Percentiles rank a stretch among this genome's conserved stretches.
Evolutionary conservation across 2,888 invertebrate genomes (phyloP).

Genomic region (Serripes groenlandicus): DNA sequence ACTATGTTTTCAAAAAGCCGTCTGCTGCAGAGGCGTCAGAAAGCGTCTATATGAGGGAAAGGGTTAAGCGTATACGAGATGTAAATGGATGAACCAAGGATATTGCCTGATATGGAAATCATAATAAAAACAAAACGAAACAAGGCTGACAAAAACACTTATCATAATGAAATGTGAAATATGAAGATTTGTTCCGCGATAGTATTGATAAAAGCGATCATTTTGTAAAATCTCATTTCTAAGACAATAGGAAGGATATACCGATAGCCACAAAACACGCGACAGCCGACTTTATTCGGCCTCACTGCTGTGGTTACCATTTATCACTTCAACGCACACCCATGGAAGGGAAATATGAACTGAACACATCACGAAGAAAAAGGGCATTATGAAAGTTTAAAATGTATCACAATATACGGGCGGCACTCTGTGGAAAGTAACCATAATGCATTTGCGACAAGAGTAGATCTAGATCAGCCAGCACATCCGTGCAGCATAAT

Average conservation of each 20-base stretch:
- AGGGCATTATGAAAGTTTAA: background rate
- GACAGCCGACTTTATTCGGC: background rate
- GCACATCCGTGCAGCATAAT: too few species aligned
- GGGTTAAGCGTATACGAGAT: too few species aligned
- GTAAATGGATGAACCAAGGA: too few species aligned
- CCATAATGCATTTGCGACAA: background rate
- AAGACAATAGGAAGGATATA: background rate
- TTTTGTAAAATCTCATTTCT: background rate
- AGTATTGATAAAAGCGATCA: background rate
- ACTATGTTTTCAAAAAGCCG: too few species aligned
- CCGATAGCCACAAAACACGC: background rate
- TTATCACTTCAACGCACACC: background rate
- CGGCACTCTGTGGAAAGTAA: background rate
- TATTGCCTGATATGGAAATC: background rate
- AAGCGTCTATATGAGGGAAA: too few species aligned
- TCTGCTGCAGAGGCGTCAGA: too few species aligned
- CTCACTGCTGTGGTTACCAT: background rate
- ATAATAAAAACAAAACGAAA: background rate
- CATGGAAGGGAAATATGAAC: background rate
- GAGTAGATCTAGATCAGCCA: background rate
- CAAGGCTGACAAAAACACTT: background rate
- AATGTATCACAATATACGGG: background rate
- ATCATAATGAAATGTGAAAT: constrained; percentile 7
- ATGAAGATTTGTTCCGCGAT: constrained; percentile 2
- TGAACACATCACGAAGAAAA: background rate